Base-by-base conservation (phyloP, 2,113 vertebrate genomes). In the Passer montanus region DNA sequence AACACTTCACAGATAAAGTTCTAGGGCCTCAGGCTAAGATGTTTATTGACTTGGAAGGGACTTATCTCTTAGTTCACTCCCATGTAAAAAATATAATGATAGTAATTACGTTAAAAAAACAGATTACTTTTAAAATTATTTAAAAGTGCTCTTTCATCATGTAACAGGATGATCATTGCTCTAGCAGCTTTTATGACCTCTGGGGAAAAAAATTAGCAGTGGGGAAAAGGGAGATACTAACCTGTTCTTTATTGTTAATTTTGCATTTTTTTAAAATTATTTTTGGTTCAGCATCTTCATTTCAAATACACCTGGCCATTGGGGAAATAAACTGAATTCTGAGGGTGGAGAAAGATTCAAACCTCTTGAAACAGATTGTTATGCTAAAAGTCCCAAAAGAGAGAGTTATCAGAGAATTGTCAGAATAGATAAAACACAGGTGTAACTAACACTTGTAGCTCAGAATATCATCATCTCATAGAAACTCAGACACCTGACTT, bases 1-100 rank as follows among this genome's bases (percentile, higher is more conserved):
- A 97, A 96, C 87, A 94, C 53, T 73, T 95, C 66, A 62, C 22
- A 95, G 91, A 96, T 88, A 95, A 90, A 87, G 39, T 90, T 95
- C 35, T 60, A 91, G 79, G 70, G 87, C 82, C 73, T 44, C 59
- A 80, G 87, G 95, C 94, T 86, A 97, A 95, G 75, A 55, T 91
- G 94, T 96, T 90, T 98, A 97, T 94, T 97, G 94, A 98, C 94
- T 96, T 92, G 87, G 64, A 96, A 68, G 81, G 52, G 94, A 97
- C 96, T 97, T 96, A 87, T 96, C 87, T 93, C 49, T 95, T 85
- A 84, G 87, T 96, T 96, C 72, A 63, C 49, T 97, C 66, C 82
- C 74, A 85, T 92, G 88, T 96, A 95, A 96, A 97, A 95, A 94
- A 94, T 92, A 83, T 79, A 95, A 95, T 94, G 67, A 92, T 93